A percentile compares a stretch with the other conserved stretches of the same genome.
phyloP scores from a whole-genome alignment of 2,797 vertebrate genomes.

The Dromococcyx pavoninus region DNA sequence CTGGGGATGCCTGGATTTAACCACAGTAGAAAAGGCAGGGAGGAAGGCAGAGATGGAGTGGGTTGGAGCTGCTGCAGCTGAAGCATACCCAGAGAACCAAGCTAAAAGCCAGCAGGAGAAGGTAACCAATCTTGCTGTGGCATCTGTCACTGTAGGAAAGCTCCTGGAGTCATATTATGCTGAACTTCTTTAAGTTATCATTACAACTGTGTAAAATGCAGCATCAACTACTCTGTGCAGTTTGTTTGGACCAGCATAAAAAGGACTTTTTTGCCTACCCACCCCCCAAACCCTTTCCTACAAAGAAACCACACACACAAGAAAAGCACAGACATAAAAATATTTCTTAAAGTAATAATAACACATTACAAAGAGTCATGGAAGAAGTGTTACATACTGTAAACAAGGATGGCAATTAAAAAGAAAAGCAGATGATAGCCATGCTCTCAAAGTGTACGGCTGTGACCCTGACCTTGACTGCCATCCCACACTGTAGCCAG shows the following conservation, averaged over 20 bases:
- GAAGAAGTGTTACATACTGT: constrained; percentile 50
- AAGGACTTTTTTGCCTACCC: background rate
- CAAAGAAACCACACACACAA: background rate
- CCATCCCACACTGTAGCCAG: fast-evolving
- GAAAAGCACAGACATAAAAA: constrained; percentile 1
- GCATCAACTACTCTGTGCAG: background rate
- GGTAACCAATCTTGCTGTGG: background rate
- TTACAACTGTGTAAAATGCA: constrained; percentile 52
- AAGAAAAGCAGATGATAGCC: constrained; percentile 25
- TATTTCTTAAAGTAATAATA: constrained; percentile 3
- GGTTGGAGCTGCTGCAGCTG: background rate
- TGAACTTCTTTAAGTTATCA: constrained; percentile 15
- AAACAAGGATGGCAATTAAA: constrained; percentile 54
- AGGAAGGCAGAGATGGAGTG: background rate
- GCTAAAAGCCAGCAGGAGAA: background rate
- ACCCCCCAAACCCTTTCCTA: fast-evolving
- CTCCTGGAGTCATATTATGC: background rate
- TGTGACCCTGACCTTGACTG: background rate
- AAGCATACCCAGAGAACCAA: background rate
- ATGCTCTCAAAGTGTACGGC: background rate
- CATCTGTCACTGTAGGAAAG: background rate
- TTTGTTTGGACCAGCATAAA: background rate
- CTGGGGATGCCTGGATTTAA: background rate
- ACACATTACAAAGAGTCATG: constrained; percentile 36
- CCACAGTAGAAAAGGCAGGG: background rate